Evolutionary conservation across 2,888 invertebrate species (phyloP), one percentile per base, ranked within the genome.

Genomic region (Chouioia cunea): DNA sequence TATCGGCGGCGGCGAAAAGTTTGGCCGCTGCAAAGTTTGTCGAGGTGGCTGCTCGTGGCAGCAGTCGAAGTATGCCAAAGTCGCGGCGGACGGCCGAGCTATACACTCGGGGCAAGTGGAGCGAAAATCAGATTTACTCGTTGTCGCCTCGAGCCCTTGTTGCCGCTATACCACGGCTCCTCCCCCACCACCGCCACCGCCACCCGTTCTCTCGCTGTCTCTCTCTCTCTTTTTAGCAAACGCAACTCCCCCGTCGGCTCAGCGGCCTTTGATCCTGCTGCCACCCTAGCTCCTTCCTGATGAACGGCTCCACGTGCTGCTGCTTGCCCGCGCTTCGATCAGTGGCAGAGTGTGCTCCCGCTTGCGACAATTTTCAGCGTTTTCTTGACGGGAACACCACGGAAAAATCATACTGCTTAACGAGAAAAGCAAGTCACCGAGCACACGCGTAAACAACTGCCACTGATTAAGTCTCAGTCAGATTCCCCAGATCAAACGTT

Each of bases 41-140:
- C 50, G 50, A 50, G 50, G 8, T 50, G 16, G 16, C 6, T 16
- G 50, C 18, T 18, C 8, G n/a, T 10, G 50, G 6, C 4, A 62
- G 8, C 53, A 22, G 16, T 44, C 46, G 76, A 82, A 83, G 77
- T 82, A 80, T 81, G 81, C 80, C 79, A 81, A 82, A 82, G 81
- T 82, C 80, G 79, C 76, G 78, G 76, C 74, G 74, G 75, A 77
- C 65, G 52, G 36, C 16, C 22, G 4, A 78, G 77, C 77, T 76
- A n/a, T n/a, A 78, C 76, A 79, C 36, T 36, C 36, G 36, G 23
- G 72, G 70, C 72, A 71, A 76, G 78, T 81, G 81, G 79, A 84
- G 81, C 80, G 83, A 84, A 83, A 85, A 84, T 84, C 83, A 83
- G 83, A 85, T 85, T 84, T 85, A 78, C 82, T 81, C 82, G 83